Conservation (phyloP, 2,888 invertebrate species). For the Taenaris catops region DNA sequence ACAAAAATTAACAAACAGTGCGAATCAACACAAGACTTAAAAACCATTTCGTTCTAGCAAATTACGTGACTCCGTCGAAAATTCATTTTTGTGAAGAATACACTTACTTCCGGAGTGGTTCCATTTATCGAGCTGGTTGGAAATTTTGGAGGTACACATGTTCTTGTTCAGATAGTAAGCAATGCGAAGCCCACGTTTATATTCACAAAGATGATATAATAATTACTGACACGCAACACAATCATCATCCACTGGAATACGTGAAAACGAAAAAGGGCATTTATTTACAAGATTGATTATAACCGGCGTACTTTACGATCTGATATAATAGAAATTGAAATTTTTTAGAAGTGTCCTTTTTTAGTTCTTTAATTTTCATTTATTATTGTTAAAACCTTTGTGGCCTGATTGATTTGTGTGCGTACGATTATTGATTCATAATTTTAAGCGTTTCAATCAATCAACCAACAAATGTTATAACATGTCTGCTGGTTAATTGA, state of each 20-base stretch:
- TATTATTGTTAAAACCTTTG: too few relatives aligned
- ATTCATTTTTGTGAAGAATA: conserved; percentile 30
- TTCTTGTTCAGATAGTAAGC: conserved; percentile 26
- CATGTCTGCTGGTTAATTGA: too few relatives aligned
- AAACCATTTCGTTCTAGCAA: conserved; percentile 17
- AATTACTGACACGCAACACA: conserved; percentile 25
- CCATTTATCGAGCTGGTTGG: conserved; percentile 22
- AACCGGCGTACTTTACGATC: too few relatives aligned
- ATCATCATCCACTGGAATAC: conserved; percentile 29
- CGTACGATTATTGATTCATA: too few relatives aligned
- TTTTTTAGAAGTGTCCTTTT: too few relatives aligned
- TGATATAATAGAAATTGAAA: too few relatives aligned
- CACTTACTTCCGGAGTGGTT: conserved; percentile 27
- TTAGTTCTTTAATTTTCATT: too few relatives aligned
- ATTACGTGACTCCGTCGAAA: conserved; percentile 20
- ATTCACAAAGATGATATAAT: conserved; percentile 27
- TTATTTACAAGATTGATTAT: conserved; percentile 8
- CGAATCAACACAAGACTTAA: too few relatives aligned
- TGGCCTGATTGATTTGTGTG: too few relatives aligned
- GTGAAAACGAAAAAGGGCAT: conserved; percentile 19
- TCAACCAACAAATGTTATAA: too few relatives aligned
- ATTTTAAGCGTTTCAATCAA: too few relatives aligned
- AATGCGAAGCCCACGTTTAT: conserved; percentile 32
- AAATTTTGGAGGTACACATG: conserved; percentile 30
- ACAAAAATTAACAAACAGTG: too few relatives aligned